Percentiles rank a stretch among this genome's conserved stretches.
phyloP scores from a whole-genome alignment of 2,797 vertebrate genomes.

The Alcedo atthis region DNA sequence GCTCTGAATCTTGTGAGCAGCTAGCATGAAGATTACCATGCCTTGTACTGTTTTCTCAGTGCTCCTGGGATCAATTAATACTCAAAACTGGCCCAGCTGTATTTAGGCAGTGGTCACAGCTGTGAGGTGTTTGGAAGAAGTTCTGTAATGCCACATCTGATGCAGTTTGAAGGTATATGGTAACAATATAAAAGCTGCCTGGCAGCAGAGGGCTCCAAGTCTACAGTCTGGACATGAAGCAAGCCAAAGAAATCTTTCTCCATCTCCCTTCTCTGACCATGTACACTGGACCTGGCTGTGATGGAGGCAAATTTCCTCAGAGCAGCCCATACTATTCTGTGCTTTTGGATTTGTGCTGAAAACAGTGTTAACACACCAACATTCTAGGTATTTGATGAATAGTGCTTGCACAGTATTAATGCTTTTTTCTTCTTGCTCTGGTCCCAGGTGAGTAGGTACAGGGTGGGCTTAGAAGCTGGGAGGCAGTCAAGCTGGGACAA shows the following conservation, averaged over 20 bases:
- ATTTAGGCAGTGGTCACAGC: not conserved
- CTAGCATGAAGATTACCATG: not conserved
- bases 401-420: not conserved
- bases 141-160: not conserved
- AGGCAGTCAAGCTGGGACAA: not conserved
- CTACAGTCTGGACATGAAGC: not conserved
- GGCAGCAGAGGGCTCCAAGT: conserved; percentile 20
- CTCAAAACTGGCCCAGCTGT: not conserved
- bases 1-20: not conserved
- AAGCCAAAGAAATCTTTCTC: not conserved
- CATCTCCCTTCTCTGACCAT: not conserved
- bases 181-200: not conserved
- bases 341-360: not conserved
- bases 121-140: not conserved
- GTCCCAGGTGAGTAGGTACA: not conserved
- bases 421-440: not conserved
- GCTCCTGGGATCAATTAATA: not conserved
- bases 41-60: not conserved
- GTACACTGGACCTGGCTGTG: accelerated
- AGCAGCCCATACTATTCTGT: not conserved
- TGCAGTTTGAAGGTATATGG: accelerated
- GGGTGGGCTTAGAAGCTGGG: not conserved
- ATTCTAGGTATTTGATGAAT: not conserved
- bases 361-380: not conserved
- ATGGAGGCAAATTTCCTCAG: not conserved